Conservation (phyloP, 2,888 invertebrate species). For the Malthinus flaveolus region DNA sequence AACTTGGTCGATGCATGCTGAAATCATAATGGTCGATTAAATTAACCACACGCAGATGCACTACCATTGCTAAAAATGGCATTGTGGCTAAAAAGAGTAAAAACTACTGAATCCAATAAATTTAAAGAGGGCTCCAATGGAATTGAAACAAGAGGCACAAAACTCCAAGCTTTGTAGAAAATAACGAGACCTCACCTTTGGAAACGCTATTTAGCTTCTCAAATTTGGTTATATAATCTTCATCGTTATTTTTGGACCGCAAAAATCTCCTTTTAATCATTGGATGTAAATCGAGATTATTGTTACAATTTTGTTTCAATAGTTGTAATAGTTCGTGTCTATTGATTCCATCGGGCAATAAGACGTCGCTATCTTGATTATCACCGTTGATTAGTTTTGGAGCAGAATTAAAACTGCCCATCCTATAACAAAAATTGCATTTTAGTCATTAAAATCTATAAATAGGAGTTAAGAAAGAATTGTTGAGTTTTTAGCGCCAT, state of each 20-base stretch:
- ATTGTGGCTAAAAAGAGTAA: too few relatives aligned
- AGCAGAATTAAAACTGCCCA: constrained; percentile 73
- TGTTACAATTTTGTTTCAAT: constrained; percentile 53
- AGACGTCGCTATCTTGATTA: constrained; percentile 62
- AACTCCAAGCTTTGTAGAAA: too few relatives aligned
- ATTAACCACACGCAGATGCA: background rate
- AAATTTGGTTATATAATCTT: constrained; percentile 44
- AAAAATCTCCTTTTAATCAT: constrained; percentile 54
- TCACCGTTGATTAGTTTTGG: constrained; percentile 68
- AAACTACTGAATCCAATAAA: too few relatives aligned
- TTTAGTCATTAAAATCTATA: too few relatives aligned
- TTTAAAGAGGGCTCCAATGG: too few relatives aligned
- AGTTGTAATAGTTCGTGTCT: constrained; percentile 59
- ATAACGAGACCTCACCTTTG: constrained; percentile 53
- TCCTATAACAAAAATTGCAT: constrained; percentile 55
- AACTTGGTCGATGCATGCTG: constrained; percentile 57
- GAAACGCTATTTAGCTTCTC: constrained; percentile 57
- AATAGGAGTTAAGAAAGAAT: too few relatives aligned
- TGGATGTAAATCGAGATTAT: constrained; percentile 52
- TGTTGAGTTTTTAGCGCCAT: too few relatives aligned
- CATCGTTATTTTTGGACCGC: constrained; percentile 34
- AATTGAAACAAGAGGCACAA: too few relatives aligned
- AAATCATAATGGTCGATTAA: constrained; percentile 23
- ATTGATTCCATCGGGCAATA: constrained; percentile 55
- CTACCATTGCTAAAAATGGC: too few relatives aligned